Evolutionary conservation across 2,797 vertebrate genomes (phyloP), one percentile per base, ranked within the genome.

Genomic region (Furcifer pardalis): DNA sequence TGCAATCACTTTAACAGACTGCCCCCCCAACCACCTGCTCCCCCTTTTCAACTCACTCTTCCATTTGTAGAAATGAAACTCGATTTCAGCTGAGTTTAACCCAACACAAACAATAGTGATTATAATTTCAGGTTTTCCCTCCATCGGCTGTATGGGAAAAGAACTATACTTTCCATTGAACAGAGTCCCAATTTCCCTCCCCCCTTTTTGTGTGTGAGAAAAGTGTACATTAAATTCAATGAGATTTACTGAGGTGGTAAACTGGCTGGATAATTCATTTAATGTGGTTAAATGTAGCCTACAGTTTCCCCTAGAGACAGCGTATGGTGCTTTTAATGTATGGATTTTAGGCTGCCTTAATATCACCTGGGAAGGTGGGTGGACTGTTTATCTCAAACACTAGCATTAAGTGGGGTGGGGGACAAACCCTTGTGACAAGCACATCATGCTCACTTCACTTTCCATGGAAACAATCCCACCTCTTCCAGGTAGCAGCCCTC

Each of bases 91-190:
- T 44, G 60, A 75, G 27, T 63, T 80, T 69, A 35, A 60, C 73
- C 63, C 44, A 23, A 72, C 25, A 72, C 78, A 84, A 84, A 84
- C 73, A 72, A 71, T 46, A 25, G 59, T 77, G 82, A 60, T 84
- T 84, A 66, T 81, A 77, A 77, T 78, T 73, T 84, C 78, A 77
- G 79, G 78, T 56, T 84, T 81, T 44, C 77, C 66, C 56, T 81
- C 74, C 7, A n/a, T 19, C 72, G 40, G 42, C 68, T 73, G 40
- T 21, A 35, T 78, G 81, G 23, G 52, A 62, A 35, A 52, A 82
- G 46, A 52, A 82, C 56, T 35, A 59, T 35, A 81, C 25, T 25
- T 74, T 86, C 32, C 74, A 82, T 52, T 49, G 75, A 79, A 56
- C 1, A 59, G 12, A 7, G 75, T 12, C 59, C 78, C 65, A n/a